Percentiles rank a stretch among this genome's conserved stretches.
phyloP scores from a whole-genome alignment of 2,797 vertebrate genomes.

The Ispidina lecontei region DNA sequence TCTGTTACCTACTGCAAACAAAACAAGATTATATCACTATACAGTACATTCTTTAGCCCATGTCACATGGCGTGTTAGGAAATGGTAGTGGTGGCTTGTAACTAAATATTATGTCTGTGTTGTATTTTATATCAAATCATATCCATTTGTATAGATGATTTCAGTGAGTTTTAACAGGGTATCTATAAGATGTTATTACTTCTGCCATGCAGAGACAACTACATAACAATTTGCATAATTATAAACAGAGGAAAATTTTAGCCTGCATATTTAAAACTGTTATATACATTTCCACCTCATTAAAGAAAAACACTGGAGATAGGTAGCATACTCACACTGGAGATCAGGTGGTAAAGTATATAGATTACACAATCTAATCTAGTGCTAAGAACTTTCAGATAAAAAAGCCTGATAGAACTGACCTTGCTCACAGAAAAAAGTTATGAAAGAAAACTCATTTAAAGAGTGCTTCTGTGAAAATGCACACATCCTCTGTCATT shows the following conservation, averaged over 20 bases:
- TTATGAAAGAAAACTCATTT: conserved; percentile 43
- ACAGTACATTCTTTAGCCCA: rapidly evolving
- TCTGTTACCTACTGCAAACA: neutral
- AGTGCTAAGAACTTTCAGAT: neutral
- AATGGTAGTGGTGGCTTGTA: neutral
- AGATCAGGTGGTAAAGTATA: conserved; percentile 32
- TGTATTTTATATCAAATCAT: conserved; percentile 34
- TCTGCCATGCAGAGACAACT: conserved; percentile 9
- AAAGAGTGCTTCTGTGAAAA: conserved; percentile 31
- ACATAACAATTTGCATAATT: conserved; percentile 46
- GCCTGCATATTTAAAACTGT: conserved; percentile 43
- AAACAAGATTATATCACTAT: neutral
- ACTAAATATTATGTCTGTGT: conserved; percentile 51
- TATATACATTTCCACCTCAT: conserved; percentile 46
- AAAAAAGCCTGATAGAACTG: conserved; percentile 22
- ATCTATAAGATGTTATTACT: conserved; percentile 34
- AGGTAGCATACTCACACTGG: neutral
- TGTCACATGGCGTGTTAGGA: neutral
- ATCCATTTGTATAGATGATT: conserved; percentile 39
- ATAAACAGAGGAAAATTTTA: conserved; percentile 34
- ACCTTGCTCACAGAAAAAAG: conserved; percentile 38
- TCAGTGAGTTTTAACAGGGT: conserved; percentile 46
- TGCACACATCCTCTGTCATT: conserved; percentile 30
- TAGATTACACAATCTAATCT: conserved; percentile 10
- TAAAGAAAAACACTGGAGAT: conserved; percentile 46